Evolutionary conservation across 2,797 vertebrate species (phyloP), one percentile per base, ranked within the genome.

Genomic region (Labroides dimidiatus): DNA sequence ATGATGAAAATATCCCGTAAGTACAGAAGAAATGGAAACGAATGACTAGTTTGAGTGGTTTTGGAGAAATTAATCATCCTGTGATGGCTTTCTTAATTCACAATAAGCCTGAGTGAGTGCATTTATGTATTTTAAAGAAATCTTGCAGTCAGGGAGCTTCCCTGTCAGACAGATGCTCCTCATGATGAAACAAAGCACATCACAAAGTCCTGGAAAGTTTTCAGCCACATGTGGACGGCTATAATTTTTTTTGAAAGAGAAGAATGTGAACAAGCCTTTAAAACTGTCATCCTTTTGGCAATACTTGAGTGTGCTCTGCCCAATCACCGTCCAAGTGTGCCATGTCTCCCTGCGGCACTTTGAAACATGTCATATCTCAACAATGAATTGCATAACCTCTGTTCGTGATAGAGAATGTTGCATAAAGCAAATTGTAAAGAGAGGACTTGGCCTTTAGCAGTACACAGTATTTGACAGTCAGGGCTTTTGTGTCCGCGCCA

Each of bases 1-100:
- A 91, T 67, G 80, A 93, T 93, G 93, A 93, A 87, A 88, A 88
- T 85, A 82, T 85, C 91, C 48, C 87, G 93, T 94, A 72, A 93
- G 93, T 94, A 86, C 48, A 54, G 20, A 56, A 36, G 81, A 61
- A 57, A 33, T 3, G 21, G 53, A 65, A 72, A n/a, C 42, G 71
- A 70, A 47, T 27, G 24, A 2, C 27, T 27, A 41, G 17, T 58
- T 36, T 67, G 21, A 64, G 56, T 72, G 44, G 53, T 54, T 65
- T 71, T 52, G 56, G 43, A 51, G 60, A 8, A 4, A 5, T 33
- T 33, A 33, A 33, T 33, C 30, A 33, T 33, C 30, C 8, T 4
- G 8, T 33, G 30, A 33, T 33, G 30, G 30, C 4, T 8, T 33
- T 33, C 30, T 33, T 33, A 6, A 33, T 33, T 33, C 7, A 33